Conservation (phyloP, 2,113 vertebrate genomes). For the Shinisaurus crocodilurus region DNA sequence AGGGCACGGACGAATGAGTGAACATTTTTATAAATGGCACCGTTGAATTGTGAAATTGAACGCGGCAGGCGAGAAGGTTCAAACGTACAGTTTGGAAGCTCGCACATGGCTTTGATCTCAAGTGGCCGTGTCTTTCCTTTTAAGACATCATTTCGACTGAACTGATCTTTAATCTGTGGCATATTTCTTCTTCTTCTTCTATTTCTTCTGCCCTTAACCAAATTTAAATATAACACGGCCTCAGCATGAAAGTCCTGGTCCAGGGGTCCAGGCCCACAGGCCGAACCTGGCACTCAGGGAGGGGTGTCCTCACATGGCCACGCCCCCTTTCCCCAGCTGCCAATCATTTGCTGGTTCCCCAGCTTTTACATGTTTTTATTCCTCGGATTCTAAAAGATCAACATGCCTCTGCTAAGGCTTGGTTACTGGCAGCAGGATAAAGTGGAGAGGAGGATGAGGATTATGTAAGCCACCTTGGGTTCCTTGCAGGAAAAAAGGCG, state of each 20-base stretch:
- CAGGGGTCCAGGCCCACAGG: too few relatives aligned
- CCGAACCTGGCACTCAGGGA: too few relatives aligned
- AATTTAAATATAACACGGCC: neutral
- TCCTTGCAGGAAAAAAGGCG: too few relatives aligned
- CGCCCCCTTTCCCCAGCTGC: too few relatives aligned
- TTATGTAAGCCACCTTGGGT: too few relatives aligned
- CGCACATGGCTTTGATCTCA: neutral
- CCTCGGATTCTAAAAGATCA: too few relatives aligned
- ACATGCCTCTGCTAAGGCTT: too few relatives aligned
- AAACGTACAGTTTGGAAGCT: neutral
- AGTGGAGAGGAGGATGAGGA: too few relatives aligned
- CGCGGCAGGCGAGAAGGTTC: conserved; percentile 19
- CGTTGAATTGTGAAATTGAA: conserved; percentile 35
- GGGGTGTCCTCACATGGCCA: too few relatives aligned
- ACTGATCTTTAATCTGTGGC: neutral
- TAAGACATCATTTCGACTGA: neutral
- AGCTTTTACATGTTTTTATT: too few relatives aligned
- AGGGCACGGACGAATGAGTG: conserved; percentile 44
- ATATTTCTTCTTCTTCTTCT: neutral
- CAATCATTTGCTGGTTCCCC: too few relatives aligned
- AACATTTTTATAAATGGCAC: conserved; percentile 54
- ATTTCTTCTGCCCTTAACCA: neutral
- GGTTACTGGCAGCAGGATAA: too few relatives aligned
- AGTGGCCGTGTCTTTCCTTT: neutral
- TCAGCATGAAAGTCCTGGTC: neutral